Conservation (phyloP, 92 coral and sea anemone genomes). For the Blastomussa wellsi region DNA sequence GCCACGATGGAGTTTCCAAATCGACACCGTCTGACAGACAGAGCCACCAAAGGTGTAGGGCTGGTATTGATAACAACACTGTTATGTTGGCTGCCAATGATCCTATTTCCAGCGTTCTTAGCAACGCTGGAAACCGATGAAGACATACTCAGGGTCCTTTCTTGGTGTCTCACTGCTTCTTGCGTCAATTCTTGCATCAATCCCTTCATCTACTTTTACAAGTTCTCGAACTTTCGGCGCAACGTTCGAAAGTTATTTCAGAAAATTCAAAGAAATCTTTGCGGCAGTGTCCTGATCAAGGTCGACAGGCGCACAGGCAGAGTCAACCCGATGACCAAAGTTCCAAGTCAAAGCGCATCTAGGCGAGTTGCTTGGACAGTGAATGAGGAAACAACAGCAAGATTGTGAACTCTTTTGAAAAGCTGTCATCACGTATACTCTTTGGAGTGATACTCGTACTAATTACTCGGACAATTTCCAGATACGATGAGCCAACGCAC, state of each 20-base stretch:
- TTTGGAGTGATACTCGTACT: neutral
- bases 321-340: neutral
- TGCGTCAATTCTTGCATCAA: slow-evolving; percentile 30
- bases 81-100: slow-evolving; percentile 27
- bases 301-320: neutral
- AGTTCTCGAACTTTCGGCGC: slow-evolving; percentile 28
- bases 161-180: slow-evolving; percentile 1
- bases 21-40: neutral
- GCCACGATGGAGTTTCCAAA: neutral
- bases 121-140: neutral
- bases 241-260: slow-evolving; percentile 11
- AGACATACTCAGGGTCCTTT: neutral
- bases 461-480: no score
- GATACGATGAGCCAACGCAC: no score
- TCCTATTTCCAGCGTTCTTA: neutral
- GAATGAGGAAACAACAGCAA: neutral
- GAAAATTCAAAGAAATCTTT: no score
- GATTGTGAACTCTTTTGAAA: no score
- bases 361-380: neutral
- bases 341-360: neutral
- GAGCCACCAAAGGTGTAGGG: slow-evolving; percentile 27
- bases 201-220: slow-evolving; percentile 34
- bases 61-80: slow-evolving; percentile 28
- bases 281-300: neutral
- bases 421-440: neutral